A percentile compares a stretch with the other conserved stretches of the same genome.
phyloP scores from a whole-genome alignment of 37 sponge, comb jelly and placozoan genomes.

The Spongilla lacustris region DNA sequence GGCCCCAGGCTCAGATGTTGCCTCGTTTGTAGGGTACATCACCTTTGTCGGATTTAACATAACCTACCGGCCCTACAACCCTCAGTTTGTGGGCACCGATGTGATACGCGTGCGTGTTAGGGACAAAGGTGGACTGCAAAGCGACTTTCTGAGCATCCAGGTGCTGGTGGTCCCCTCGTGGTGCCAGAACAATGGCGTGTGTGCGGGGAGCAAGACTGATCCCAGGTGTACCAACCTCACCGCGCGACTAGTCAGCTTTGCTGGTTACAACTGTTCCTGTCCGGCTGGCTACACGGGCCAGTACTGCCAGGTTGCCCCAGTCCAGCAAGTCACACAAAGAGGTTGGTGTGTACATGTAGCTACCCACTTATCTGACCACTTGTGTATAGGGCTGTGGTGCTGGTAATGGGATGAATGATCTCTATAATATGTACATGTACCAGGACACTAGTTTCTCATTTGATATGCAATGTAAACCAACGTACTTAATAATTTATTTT shows the following conservation, averaged over 20 bases:
- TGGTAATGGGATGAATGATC: too few relatives aligned
- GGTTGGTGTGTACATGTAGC: conserved; percentile 10
- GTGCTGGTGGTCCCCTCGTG: conserved; percentile 60
- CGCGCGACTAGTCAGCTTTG: conserved; percentile 17
- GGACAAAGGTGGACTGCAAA: conserved; percentile 19
- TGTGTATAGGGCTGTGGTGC: too few relatives aligned
- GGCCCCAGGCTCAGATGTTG: neutral
- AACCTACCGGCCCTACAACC: conserved; percentile 58
- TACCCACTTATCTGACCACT: too few relatives aligned
- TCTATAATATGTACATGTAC: too few relatives aligned
- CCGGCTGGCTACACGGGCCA: conserved; percentile 57
- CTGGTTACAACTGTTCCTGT: conserved; percentile 70
- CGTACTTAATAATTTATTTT: too few relatives aligned
- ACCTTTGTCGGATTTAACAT: conserved; percentile 70
- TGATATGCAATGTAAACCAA: too few relatives aligned
- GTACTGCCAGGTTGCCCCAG: conserved; percentile 56
- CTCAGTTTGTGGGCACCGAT: conserved; percentile 48
- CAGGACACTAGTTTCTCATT: too few relatives aligned
- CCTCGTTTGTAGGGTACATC: conserved; percentile 41
- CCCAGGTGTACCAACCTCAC: conserved; percentile 55
- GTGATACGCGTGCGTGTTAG: conserved; percentile 27
- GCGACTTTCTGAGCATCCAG: conserved; percentile 6
- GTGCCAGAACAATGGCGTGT: conserved; percentile 80
- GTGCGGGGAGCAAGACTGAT: conserved; percentile 59
- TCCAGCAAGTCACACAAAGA: conserved; percentile 23